Base-by-base conservation (phyloP, 2,797 vertebrate species). In the Etheostoma perlongum region DNA sequence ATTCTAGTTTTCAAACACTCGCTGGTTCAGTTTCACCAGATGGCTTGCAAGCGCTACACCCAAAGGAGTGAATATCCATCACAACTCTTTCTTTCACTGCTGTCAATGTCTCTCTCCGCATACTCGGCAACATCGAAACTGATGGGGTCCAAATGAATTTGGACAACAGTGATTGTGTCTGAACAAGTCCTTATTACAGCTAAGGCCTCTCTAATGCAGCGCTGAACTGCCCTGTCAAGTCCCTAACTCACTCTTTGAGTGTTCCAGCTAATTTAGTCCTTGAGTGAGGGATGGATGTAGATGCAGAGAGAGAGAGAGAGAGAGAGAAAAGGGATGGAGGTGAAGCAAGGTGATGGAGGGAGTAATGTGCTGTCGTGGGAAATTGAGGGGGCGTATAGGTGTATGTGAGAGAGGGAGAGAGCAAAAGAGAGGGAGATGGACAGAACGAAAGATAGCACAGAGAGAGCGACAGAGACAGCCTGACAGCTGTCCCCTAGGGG, bases 71-170 rank as follows among this genome's bases (percentile, higher is more conserved):
- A 91, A 89, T 90, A 90, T 91, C 87, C 82, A 68, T 93, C 92
- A 92, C 87, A 91, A 85, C 85, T 57, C 76, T 76, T 68, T 74
- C 72, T 72, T 77, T 21, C 64, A 52, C 63, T 6, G 59, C 66
- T 76, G 79, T 60, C 72, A 63, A 76, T 55, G 82, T 90, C 88
- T 88, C 81, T 81, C 78, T 70, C 72, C 16, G 4, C 72, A 53
- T 68, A 74, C 79, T 85, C 75, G 10, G 72, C 83, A 82, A 82
- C 84, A 79, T 85, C 25, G 48, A 88, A 91, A 91, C 73, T 91
- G 93, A 94, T 85, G 63, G 91, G 85, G 79, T 82, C 77, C 80
- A 94, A 95, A 95, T 94, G 89, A 93, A 94, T 91, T 93, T 92
- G 83, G 92, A 93, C 89, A 92, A 92, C 93, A 89, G 85, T 84